phyloP scores from a whole-genome alignment of 2,797 vertebrate genomes.

The Xiphophorus birchmanni region DNA sequence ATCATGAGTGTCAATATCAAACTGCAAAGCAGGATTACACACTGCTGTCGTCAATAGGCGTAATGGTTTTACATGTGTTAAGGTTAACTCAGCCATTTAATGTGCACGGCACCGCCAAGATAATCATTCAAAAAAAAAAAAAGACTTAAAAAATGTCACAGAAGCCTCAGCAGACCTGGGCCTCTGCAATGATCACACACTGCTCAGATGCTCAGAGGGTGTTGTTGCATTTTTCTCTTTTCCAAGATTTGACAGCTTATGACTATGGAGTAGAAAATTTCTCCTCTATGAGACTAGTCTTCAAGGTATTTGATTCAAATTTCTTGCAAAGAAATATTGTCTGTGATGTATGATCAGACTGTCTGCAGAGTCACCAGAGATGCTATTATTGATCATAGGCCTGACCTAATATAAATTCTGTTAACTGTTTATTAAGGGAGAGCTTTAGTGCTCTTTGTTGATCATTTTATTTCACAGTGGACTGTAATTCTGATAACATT shows the following conservation, averaged over 20 bases:
- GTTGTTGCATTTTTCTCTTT: conserved; percentile 80
- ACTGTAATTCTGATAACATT: conserved; percentile 58
- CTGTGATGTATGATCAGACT: conserved; percentile 77
- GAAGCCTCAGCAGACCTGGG: conserved; percentile 77
- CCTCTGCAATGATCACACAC: conserved; percentile 75
- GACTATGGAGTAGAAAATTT: conserved; percentile 79
- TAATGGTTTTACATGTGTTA: conserved; percentile 82
- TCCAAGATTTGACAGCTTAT: conserved; percentile 78
- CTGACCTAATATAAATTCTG: conserved; percentile 74
- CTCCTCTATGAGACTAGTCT: conserved; percentile 74
- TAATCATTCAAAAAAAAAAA: conserved; percentile 74
- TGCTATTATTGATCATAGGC: conserved; percentile 77
- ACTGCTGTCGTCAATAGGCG: conserved; percentile 77
- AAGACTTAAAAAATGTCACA: conserved; percentile 78
- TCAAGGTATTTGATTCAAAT: conserved; percentile 78
- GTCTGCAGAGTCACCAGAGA: conserved; percentile 76
- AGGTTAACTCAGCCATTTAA: conserved; percentile 82
- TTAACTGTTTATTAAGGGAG: conserved; percentile 76
- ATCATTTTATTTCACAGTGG: conserved; percentile 70
- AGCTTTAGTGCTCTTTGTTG: conserved; percentile 68
- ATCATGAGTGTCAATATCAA: conserved; percentile 83
- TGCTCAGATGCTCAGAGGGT: conserved; percentile 78
- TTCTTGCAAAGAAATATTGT: conserved; percentile 63
- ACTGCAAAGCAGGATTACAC: conserved; percentile 81
- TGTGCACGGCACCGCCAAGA: conserved; percentile 78